phyloP scores from a whole-genome alignment of 2,113 vertebrate genomes.

The Agapornis roseicollis region DNA sequence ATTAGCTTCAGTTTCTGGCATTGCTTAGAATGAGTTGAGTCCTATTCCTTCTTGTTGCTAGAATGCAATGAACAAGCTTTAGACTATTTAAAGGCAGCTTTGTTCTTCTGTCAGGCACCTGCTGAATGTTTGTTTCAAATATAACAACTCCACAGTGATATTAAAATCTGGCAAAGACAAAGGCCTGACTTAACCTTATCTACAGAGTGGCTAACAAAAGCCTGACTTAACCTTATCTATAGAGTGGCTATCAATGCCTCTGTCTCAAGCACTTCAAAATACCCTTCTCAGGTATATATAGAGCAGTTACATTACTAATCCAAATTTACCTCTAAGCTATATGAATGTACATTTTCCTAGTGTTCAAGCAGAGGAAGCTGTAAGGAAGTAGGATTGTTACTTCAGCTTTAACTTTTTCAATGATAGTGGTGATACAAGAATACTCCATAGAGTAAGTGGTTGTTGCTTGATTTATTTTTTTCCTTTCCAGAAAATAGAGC shows the following conservation, averaged over 20 bases:
- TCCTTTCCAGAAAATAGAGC: conserved; percentile 42
- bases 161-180: conserved; percentile 29
- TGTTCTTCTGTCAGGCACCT: conserved; percentile 47
- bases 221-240: conserved; percentile 31
- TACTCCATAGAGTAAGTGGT: neutral
- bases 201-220: neutral
- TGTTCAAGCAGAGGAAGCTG: neutral
- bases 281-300: neutral
- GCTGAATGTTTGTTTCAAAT: conserved; percentile 52
- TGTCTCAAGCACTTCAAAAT: neutral
- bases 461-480: conserved; percentile 6
- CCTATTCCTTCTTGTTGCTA: conserved; percentile 30
- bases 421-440: neutral
- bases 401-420: neutral
- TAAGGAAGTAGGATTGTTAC: neutral
- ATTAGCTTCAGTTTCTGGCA: neutral
- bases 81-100: conserved; percentile 61
- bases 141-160: conserved; percentile 1
- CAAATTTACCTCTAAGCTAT: neutral
- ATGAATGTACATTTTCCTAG: neutral
- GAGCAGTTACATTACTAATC: neutral
- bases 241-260: neutral
- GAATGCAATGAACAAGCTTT: conserved; percentile 50
- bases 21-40: neutral
- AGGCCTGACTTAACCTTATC: conserved; percentile 36